Evolutionary conservation across 2,113 vertebrate species (phyloP), one percentile per base, ranked within the genome.

Genomic region (Crotalus viridis): DNA sequence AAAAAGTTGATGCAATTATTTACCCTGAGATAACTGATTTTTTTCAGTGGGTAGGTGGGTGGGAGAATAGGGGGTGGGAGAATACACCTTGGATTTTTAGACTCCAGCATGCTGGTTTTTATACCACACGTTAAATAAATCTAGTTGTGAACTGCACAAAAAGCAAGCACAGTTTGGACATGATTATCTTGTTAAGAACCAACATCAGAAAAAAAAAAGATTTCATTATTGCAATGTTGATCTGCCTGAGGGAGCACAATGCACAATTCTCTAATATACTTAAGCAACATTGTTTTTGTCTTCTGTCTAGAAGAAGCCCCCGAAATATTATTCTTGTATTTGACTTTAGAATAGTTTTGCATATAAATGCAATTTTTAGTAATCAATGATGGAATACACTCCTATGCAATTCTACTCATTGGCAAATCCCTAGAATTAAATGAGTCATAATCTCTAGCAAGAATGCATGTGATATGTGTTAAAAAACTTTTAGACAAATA

Each of bases 51-150:
- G 33, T 6, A 3, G 17, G n/a, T 39, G 15, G 6, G 69, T 8
- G 24, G 24, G 24, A 12, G 26, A 64, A 96, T 94, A 57, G 89
- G 92, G 33, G 2, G 69, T 8, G 24, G 24, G 2, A 12, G 10
- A 64, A 96, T 94, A 56, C 87, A 91, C 93, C 43, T 96, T 89
- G 10, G 95, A 95, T 95, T 97, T 97, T 93, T 94, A 93, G 52
- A 28, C 92, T 85, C 90, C 55, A 95, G 85, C 33, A 94, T 93
- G 89, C 85, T 96, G 52, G n/a, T 28, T 87, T 96, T 95, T 91
- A 69, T 88, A 92, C 94, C 93, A 95, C 94, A 94, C 0, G 0
- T 93, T 96, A 90, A 93, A 48, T 93, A 54, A 54, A 93, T 61
- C 89, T 96, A 94, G 89, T 61, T 92, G 93, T 91, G 94, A 95